These are phyloP conservation scores for Luperina nickerlii DNA, from an alignment of 2,888 invertebrate species.

Conservation along the genomic window DNA sequence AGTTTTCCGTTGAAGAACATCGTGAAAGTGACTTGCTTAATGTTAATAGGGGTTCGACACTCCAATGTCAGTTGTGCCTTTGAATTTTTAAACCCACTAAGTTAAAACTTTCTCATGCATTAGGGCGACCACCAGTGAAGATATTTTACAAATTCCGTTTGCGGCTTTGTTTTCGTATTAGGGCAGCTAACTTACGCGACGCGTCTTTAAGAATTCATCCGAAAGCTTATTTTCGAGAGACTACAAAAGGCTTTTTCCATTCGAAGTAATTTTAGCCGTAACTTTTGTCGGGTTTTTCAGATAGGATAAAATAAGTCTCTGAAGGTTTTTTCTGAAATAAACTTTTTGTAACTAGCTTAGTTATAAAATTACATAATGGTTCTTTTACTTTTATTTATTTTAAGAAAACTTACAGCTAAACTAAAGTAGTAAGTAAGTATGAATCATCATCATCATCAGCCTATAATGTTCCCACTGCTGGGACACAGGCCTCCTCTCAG, in stretches of 20 bases:
- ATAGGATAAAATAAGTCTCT: conserved; percentile 25
- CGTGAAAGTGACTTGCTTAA: conserved; percentile 68
- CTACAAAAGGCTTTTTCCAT: conserved; percentile 45
- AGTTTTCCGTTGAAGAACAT: conserved; percentile 66
- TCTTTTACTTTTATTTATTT: no score
- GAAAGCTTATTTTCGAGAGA: conserved; percentile 50
- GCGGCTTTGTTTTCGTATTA: conserved; percentile 57
- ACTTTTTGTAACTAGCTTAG: neutral
- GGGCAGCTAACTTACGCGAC: conserved; percentile 46
- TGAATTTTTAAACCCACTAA: conserved; percentile 85
- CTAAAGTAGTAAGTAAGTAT: no score
- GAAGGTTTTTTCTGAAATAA: conserved; percentile 19
- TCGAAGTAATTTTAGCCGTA: conserved; percentile 52
- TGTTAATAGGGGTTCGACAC: conserved; percentile 82
- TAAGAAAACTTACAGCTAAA: no score
- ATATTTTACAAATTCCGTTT: conserved; percentile 46
- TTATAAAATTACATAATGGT: conserved; percentile 4
- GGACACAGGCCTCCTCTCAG: no score
- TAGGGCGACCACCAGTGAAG: conserved; percentile 74
- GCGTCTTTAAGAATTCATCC: conserved; percentile 47
- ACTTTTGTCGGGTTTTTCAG: conserved; percentile 54
- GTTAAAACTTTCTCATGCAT: conserved; percentile 79
- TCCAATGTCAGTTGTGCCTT: conserved; percentile 81
- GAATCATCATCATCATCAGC: no score
- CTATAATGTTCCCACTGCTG: no score